Evolutionary conservation across 2,797 vertebrate genomes (phyloP), one percentile per base, ranked within the genome.

Genomic region (Bryconaethiops microstoma): DNA sequence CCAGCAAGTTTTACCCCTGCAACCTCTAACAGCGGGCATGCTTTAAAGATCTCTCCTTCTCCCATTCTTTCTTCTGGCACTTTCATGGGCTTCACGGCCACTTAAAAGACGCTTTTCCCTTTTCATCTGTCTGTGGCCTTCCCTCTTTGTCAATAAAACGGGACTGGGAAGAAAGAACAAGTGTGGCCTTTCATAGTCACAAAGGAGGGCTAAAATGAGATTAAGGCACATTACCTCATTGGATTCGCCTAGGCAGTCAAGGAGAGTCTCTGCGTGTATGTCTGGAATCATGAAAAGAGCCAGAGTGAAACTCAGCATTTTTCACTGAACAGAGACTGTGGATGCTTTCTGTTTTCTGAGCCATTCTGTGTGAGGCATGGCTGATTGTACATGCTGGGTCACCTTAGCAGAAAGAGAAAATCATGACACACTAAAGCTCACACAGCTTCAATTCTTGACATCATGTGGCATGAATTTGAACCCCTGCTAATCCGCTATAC

Each of bases 221-320:
- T 87, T 87, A 87, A 77, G 84, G 78, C 57, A 77, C 62, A 72
- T 86, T 84, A 83, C 87, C 82, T 88, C 82, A 83, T 55, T 73
- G 52, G 75, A 76, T 79, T 77, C 76, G 80, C 68, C 42, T 40
- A 74, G 80, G 57, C 79, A 81, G 80, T 85, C 75, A 72, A 74
- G 57, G 21, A 82, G 65, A 80, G 63, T 78, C 76, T 73, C 82
- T 60, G 60, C 68, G 74, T 45, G 54, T 72, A 40, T 21, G 23
- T 69, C 76, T 68, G 35, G 9, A 54, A 65, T 81, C 54, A 48
- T 78, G 69, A 74, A 60, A 60, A 59, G 78, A 74, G 29, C 12
- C 62, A 62, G 45, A 48, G n/a, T 29, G 48, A 59, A 50, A 35
- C 48, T 57, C 78, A 13, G 72, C 79, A 52, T 35, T 77, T 78